A percentile compares a stretch with the other conserved stretches of the same genome.
These are phyloP conservation scores for Epizoanthus stellaris DNA, from an alignment of 92 coral and sea anemone genomes.

Conservation along the genomic window DNA sequence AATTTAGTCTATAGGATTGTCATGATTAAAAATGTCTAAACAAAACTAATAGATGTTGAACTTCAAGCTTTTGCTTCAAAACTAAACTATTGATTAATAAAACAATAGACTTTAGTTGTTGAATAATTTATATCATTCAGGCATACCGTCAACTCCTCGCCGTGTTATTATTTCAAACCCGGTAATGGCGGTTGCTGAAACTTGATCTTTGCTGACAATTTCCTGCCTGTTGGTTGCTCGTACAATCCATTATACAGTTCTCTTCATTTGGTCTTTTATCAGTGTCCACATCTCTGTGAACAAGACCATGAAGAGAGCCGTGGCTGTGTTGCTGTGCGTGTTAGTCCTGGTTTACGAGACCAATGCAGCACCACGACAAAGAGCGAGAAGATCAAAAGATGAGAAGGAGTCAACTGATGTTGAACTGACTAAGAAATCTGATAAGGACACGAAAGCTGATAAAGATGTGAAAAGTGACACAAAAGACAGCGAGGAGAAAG, in stretches of 20 bases:
- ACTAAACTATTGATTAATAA: slow-evolving; percentile 28
- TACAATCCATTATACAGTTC: not conserved
- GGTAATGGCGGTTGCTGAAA: slow-evolving; percentile 31
- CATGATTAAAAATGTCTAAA: not conserved
- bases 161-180: not conserved
- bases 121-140: slow-evolving; percentile 33
- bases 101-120: slow-evolving; percentile 17
- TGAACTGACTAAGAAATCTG: not conserved
- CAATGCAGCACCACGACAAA: slow-evolving; percentile 27
- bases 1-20: not conserved
- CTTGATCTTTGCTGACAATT: slow-evolving; percentile 8
- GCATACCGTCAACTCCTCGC: not conserved
- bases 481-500: slow-evolving; percentile 37
- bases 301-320: slow-evolving; percentile 9
- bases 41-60: slow-evolving; percentile 20
- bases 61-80: slow-evolving; percentile 20
- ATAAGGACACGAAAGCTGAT: not conserved
- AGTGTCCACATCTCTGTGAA: slow-evolving; percentile 17
- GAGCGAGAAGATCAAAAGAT: slow-evolving; percentile 20
- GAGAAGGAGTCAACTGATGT: slow-evolving; percentile 2
- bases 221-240: slow-evolving; percentile 22
- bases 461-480: slow-evolving; percentile 33
- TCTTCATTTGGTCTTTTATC: slow-evolving; percentile 9
- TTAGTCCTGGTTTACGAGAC: slow-evolving; percentile 16
- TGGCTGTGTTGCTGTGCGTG: not conserved